Evolutionary conservation across 1,140 invertebrate genomes (phyloP), one percentile per base, ranked within the genome.

Genomic region (Maconellicoccus hirsutus): DNA sequence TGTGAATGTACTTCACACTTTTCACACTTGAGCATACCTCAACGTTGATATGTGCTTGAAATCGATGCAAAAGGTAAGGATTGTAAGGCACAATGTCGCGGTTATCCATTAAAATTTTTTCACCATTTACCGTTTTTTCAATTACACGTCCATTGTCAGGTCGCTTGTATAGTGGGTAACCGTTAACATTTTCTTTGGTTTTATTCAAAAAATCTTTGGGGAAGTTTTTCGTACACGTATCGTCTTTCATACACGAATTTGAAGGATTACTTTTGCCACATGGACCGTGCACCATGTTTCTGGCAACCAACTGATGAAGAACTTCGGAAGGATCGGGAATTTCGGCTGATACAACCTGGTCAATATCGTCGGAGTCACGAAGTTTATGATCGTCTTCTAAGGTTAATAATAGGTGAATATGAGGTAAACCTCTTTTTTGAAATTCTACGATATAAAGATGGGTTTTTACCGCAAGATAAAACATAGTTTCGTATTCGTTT

Each of bases 241-340:
- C 76, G 70, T 79, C 73, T 70, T 73, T 71, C 77, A 79, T 80
- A 70, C 78, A 80, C n/a, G 77, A 77, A 38, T 76, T 77, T 21
- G 0, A 0, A 8, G 0, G 25, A 22, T 72, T 72, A 0, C 21
- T 2, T 10, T 0, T 0, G 10, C 69, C 69, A 19, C 42, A 52
- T 52, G 42, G 42, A 8, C 82, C 82, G 79, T 84, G 82, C 73
- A 83, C 80, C 82, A 84, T 83, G 70, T 81, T 78, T 70, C 70
- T 79, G 0, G 52, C 77, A 25, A 83, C 75, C 70, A 79, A 74
- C 33, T 79, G 76, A 77, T 76, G 76, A 22, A 83, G 72, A 19
- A 72, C 21, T 59, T 38, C 75, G 21, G 73, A 42, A 29, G 38
- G 42, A 79, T 84, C 78, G 25, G 84, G 82, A 72, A 86, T 79